These are phyloP conservation scores for Syrmaticus mikado DNA, from an alignment of 2,113 vertebrate species.

Conservation along the genomic window DNA sequence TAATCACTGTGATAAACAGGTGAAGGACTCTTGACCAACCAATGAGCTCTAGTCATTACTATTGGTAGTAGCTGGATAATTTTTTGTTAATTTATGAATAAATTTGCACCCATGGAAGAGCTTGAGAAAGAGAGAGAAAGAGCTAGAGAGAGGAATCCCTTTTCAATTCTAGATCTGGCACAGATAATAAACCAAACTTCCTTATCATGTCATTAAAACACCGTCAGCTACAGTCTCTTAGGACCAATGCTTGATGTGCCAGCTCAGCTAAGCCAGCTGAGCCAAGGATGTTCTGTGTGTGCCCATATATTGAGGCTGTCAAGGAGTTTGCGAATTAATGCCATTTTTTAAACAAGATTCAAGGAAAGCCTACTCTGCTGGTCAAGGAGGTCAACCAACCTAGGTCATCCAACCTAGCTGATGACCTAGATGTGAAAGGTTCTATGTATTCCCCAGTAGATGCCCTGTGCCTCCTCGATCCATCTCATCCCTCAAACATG, in stretches of 20 bases:
- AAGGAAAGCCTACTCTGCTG: not conserved
- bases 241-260: not conserved
- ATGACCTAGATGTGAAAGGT: not conserved
- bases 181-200: not conserved
- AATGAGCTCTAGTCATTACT: not conserved
- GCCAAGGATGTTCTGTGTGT: not conserved
- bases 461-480: accelerated
- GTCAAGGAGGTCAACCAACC: not conserved
- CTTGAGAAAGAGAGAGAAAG: not conserved
- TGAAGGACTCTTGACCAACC: not conserved
- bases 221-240: not conserved
- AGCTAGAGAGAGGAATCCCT: not conserved
- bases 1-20: not conserved
- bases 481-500: not conserved
- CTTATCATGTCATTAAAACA: not conserved
- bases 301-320: not conserved
- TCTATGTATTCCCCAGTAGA: accelerated
- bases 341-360: not conserved
- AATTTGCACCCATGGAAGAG: not conserved
- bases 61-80: not conserved
- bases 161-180: not conserved
- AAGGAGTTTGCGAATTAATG: not conserved
- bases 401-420: accelerated
- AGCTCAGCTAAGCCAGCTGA: not conserved
- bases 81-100: not conserved